Evolutionary conservation across 2,888 invertebrate genomes (phyloP), one percentile per base, ranked within the genome.

Genomic region (Andricus quercusramuli): DNA sequence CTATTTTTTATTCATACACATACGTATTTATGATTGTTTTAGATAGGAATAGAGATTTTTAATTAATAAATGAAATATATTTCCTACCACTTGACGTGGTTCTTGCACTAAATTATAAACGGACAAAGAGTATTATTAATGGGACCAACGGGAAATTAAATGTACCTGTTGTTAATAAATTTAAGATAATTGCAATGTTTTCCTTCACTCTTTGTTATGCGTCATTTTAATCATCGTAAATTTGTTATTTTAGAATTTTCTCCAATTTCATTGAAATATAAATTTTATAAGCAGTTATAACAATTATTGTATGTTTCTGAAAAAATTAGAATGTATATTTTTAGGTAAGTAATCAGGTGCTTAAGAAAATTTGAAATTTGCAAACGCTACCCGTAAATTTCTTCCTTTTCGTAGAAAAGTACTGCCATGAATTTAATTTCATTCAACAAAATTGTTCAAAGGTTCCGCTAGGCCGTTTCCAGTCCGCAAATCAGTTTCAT

Each of bases 131-230:
- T 82, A 80, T 66, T 83, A 82, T 82, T 79, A 77, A 78, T 56
- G 84, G 84, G 84, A 82, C 84, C 84, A 84, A 83, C 66, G 79
- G 77, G 76, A 78, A 82, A 66, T 59, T 62, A 64, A 70, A 51
- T 56, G 74, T 74, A 56, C 74, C 74, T 74, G 74, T 74, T 74
- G 74, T n/a, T 29, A 17, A 51, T 29, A 47, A 32, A 74, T 74
- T 74, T 22, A 56, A n/a, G 32, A 74, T n/a, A 37, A 59, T 56
- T n/a, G 9, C 17, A 47, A 70, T 47, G 20, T 37, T 25, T 74
- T 47, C 4, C 47, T 47, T 32, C 32, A 22, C 5, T 37, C 13
- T 64, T 25, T 64, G 17, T 64, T 25, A 64, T 64, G 6, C 25
- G 25, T 15, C 2, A 25, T 5, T 62, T 25, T 62, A 25, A 25